Percentiles rank a stretch among this genome's conserved stretches.
Evolutionary conservation across 37 sponge, comb jelly and placozoan species (phyloP).

Genomic region (Halisarca cf. caerulea): DNA sequence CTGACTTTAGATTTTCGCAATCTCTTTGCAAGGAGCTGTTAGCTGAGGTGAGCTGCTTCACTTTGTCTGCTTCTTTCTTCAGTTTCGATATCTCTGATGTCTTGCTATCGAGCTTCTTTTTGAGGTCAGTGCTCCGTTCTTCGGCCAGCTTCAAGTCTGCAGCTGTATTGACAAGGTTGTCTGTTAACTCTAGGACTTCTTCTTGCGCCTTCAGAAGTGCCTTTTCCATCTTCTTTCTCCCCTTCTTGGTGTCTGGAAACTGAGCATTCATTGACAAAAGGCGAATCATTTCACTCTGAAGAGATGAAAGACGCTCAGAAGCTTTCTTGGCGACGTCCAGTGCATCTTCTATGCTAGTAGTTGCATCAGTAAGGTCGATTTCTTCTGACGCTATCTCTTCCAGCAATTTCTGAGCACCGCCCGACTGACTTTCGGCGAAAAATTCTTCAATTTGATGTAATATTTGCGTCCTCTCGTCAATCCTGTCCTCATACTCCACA

Average conservation of each 20-base stretch:
- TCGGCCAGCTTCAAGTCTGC: conserved; percentile 38
- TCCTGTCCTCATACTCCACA: conserved; percentile 49
- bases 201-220: conserved; percentile 72
- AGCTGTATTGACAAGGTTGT: not conserved
- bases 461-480: conserved; percentile 41
- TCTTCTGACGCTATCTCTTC: conserved; percentile 41
- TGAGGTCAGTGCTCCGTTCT: conserved; percentile 31
- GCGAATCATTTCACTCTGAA: conserved; percentile 62
- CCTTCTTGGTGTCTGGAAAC: conserved; percentile 68
- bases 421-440: conserved; percentile 28
- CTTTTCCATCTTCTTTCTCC: conserved; percentile 69
- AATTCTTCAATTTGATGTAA: conserved; percentile 26
- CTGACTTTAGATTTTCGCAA: not conserved
- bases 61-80: conserved; percentile 33
- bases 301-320: conserved; percentile 25
- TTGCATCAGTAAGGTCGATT: conserved; percentile 51
- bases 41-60: conserved; percentile 23
- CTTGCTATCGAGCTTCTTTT: conserved; percentile 55
- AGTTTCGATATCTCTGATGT: conserved; percentile 46
- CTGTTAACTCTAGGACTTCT: conserved; percentile 39
- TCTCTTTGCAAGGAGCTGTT: conserved; percentile 50
- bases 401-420: conserved; percentile 12
- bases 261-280: conserved; percentile 42
- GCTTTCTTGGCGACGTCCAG: conserved; percentile 47
- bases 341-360: conserved; percentile 49